phyloP scores from a whole-genome alignment of 64 coral and sea anemone species.

The Montipora efflorescens region DNA sequence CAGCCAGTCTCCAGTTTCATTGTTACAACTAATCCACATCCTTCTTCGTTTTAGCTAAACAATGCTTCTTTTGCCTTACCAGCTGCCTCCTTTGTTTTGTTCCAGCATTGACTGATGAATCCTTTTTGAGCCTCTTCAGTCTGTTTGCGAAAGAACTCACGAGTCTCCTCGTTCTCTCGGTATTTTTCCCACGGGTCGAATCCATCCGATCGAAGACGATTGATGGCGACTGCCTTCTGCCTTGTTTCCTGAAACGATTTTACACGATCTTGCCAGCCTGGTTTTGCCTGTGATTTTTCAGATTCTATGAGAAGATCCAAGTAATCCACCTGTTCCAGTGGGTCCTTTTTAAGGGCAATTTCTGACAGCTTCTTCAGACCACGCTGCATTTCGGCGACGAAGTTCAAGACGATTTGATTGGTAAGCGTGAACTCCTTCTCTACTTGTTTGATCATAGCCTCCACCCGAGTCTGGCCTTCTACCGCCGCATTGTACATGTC shows the following conservation, averaged over 20 bases:
- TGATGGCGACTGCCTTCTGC: too few relatives aligned
- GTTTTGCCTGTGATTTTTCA: too few relatives aligned
- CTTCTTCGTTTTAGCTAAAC: not conserved
- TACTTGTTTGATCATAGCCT: not conserved
- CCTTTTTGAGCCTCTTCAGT: not conserved
- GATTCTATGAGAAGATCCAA: slow-evolving; percentile 66
- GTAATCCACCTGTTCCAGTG: slow-evolving; percentile 71
- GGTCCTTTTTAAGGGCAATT: slow-evolving; percentile 79
- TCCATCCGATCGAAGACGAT: too few relatives aligned
- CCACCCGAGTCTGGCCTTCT: too few relatives aligned
- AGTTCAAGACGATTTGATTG: not conserved
- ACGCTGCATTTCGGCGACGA: not conserved
- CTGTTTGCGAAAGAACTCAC: too few relatives aligned
- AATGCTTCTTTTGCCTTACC: not conserved
- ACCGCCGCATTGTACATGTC: not conserved
- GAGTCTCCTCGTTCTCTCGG: too few relatives aligned
- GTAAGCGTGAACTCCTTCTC: not conserved
- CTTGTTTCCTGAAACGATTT: too few relatives aligned
- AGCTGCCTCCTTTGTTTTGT: not conserved
- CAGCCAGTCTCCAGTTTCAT: not conserved
- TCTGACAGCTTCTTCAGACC: slow-evolving; percentile 49
- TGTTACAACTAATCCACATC: not conserved
- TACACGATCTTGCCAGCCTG: too few relatives aligned
- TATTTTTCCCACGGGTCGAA: too few relatives aligned
- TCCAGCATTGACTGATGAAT: not conserved